Evolutionary conservation across 2,797 vertebrate genomes (phyloP), one percentile per base, ranked within the genome.

Genomic region (Sylvilagus floridanus): DNA sequence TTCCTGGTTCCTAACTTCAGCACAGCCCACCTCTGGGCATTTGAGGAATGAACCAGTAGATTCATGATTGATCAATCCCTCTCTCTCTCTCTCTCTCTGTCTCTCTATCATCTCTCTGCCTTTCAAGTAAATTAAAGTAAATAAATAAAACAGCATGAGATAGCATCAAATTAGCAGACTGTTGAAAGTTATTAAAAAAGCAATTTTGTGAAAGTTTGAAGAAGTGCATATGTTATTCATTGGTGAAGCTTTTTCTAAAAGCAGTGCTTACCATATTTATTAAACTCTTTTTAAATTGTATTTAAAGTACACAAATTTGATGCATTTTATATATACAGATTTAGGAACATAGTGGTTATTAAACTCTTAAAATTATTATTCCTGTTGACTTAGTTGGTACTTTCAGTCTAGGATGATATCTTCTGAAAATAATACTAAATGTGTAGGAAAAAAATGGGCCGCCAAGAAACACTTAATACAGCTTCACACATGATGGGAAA

Each of bases 341-440:
- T 47, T 47, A 47, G 42, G 42, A 47, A 47, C 42, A 47, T 47
- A 47, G 42, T 47, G 42, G 42, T 93, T 86, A 30, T 63, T 28
- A 90, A 84, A 62, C 16, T 84, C 50, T 87, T 91, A 76, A 88
- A 77, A 69, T 82, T 37, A 85, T 50, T 69, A 88, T 77, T 83
- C 47, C 47, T 91, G 2, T 60, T 90, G 62, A 65, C 21, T 63
- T 8, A 47, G 37, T 62, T 35, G 19, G 63, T 54, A 68, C 85
- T 95, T 92, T 94, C 14, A 62, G 76, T 83, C 21, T 75, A 88
- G 28, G 42, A 35, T 3, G 77, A 14, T 66, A 71, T 37, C 10
- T 89, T 78, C 65, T 76, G 32, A 16, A 92, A 84, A 89, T 77
- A 91, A 92, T 83, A 42, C n/a, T 68, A 87, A 96, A 50, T 66